Base-by-base conservation (phyloP, 2,797 vertebrate species). In the Percopsis omiscomaycus region DNA sequence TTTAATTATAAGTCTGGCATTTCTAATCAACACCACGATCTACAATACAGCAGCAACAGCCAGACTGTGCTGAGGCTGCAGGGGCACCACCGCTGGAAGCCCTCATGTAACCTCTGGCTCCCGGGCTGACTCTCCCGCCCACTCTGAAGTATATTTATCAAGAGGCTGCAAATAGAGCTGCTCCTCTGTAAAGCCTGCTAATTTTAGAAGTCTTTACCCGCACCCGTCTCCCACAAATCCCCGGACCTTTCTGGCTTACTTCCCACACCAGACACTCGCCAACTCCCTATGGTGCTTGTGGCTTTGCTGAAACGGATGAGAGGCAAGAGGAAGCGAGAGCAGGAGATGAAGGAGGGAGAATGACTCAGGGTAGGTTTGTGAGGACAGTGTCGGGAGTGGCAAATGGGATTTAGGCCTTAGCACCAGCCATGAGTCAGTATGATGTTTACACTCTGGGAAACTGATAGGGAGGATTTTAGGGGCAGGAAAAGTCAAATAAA, bases 191-290 rank as follows among this genome's bases (percentile, higher is more conserved):
- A 84, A 82, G 61, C 71, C 2, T 37, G 55, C 81, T 89, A 84
- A 88, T 83, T 91, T 88, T 89, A 90, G 85, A 87, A 83, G 68
- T 80, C 82, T 84, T 79, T 82, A 81, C 76, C 53, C 78, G 79
- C 79, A 76, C 50, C 59, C 44, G 13, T 52, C 87, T 84, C 68
- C 77, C 77, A 74, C 86, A 89, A 90, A 90, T 90, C 88, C 81
- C 84, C 47, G 8, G 79, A 83, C 77, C 78, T 80, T 81, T 67
- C 76, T 88, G 85, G 85, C 86, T 88, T 76, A 83, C 67, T 88
- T 87, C 87, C 87, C 85, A 88, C 74, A 83, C 74, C 50, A 44
- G 27, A 77, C 61, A 46, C 51, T 14, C 28, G 74, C 78, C 74
- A 69, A 77, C 61, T 73, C 72, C 61, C 71, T 48, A 78, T 71